Conservation (phyloP, 2,797 vertebrate species). For the Staurois parvus region DNA sequence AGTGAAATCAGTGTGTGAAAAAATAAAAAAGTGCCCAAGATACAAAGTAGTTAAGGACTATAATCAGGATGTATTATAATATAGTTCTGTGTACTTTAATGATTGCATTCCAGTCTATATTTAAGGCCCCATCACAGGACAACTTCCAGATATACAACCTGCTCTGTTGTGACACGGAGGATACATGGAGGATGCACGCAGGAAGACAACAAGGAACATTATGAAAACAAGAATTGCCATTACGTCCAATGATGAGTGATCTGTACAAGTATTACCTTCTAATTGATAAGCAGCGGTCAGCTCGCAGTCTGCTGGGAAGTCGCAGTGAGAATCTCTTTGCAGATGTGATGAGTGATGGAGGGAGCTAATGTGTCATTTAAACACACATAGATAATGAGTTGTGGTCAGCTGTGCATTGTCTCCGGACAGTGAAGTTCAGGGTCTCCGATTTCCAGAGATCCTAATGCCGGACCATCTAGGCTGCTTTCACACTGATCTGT, state of each 20-base stretch:
- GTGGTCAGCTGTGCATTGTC: background rate
- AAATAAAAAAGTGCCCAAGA: too few species aligned
- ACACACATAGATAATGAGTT: conserved; percentile 44
- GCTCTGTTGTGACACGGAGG: background rate
- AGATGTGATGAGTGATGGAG: conserved; percentile 39
- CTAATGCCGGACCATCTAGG: too few species aligned
- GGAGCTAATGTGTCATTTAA: conserved; percentile 47
- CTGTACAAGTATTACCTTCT: conserved; percentile 16
- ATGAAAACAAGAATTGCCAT: background rate
- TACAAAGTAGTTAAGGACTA: too few species aligned
- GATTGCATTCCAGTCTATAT: too few species aligned
- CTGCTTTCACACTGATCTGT: too few species aligned
- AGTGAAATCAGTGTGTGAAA: too few species aligned
- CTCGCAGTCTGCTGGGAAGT: conserved; percentile 9
- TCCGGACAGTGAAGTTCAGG: conserved; percentile 17
- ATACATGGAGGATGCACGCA: background rate
- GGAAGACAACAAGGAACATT: background rate
- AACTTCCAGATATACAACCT: background rate
- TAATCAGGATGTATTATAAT: too few species aligned
- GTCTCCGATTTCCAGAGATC: background rate
- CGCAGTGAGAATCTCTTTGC: conserved; percentile 25
- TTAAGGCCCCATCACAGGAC: background rate
- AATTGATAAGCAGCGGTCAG: conserved; percentile 25
- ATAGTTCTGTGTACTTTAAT: too few species aligned
- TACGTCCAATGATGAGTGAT: conserved; percentile 12